phyloP scores from a whole-genome alignment of 2,797 vertebrate genomes.

The Catamblyrhynchus diadema region DNA sequence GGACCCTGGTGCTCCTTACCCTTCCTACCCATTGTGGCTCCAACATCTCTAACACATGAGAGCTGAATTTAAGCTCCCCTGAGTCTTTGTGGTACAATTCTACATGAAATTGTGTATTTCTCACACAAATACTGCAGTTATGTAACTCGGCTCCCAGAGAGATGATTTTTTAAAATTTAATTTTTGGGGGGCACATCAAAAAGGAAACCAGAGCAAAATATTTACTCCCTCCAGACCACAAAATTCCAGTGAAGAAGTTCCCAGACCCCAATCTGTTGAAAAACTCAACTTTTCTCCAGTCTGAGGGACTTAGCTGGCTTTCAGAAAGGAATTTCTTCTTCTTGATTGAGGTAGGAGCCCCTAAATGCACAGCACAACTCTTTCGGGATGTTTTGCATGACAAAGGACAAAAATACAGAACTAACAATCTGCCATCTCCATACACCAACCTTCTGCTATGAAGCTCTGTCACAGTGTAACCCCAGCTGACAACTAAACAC shows the following conservation, averaged over 20 bases:
- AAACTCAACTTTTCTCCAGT: background rate
- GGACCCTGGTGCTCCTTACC: rapidly evolving
- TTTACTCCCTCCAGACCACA: background rate
- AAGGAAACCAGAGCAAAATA: background rate
- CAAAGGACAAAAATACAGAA: background rate
- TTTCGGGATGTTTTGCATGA: background rate
- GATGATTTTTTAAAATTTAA: background rate
- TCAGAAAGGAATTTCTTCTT: background rate
- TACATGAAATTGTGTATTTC: background rate
- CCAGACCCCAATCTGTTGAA: background rate
- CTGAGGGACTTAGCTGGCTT: background rate
- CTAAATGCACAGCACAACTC: background rate
- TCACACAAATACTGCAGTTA: background rate
- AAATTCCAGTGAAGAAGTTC: background rate
- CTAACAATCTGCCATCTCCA: background rate
- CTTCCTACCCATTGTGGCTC: background rate
- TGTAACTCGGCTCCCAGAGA: background rate
- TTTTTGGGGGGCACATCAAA: background rate
- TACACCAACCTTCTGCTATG: background rate
- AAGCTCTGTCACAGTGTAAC: background rate
- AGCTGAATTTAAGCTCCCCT: background rate
- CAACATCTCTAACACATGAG: background rate
- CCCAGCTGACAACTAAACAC: background rate
- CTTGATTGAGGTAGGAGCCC: background rate
- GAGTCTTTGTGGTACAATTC: background rate